Base-by-base conservation (phyloP, 2,888 invertebrate species). In the Blomia tropicalis region DNA sequence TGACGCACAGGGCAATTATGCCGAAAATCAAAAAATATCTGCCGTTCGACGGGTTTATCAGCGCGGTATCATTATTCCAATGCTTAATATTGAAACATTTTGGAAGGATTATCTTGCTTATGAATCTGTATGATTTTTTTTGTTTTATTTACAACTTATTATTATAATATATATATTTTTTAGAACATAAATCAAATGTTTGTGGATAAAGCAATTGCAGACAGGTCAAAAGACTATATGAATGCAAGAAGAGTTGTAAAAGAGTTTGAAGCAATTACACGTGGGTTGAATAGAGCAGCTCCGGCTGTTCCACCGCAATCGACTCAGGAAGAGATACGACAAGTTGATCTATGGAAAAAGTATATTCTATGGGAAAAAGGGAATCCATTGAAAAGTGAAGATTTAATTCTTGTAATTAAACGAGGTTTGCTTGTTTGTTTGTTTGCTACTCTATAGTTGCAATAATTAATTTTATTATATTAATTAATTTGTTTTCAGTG, bases 21-120 rank as follows among this genome's bases (percentile, higher is more conserved):
- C 98, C 0, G 98, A 99, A 76, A 98, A 98, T 75, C 98, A 99
- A 77, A 89, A 93, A 75, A 98, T 98, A 65, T 91, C 93, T 19
- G 98, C 96, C 1, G 92, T 99, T 2, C 80, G 98, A 53, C 91
- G 95, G 79, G 85, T 91, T 0, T 99, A 93, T 73, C 98, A 98
- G 75, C 80, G 90, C 64, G 95, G 92, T 0, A 88, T 95, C 0
- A 83, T 91, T 29, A 98, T 91, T 59, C 98, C 98, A 0, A 92
- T 99, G 79, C 84, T 90, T 51, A 93, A 93, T 64, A 91, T 98
- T 72, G 98, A 99, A 72, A 84, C 87, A 1, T 77, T 99, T 23
- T 80, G 79, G 79, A 93, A 93, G 72, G 98, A 99, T 70, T 99
- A 99, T 74, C 91, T 95, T 69, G 81, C 84, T 0, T 99, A 93